A percentile compares a stretch with the other conserved stretches of the same genome.
These are phyloP conservation scores for Platycheirus albimanus DNA, from an alignment of 2,888 invertebrate species.

Conservation along the genomic window DNA sequence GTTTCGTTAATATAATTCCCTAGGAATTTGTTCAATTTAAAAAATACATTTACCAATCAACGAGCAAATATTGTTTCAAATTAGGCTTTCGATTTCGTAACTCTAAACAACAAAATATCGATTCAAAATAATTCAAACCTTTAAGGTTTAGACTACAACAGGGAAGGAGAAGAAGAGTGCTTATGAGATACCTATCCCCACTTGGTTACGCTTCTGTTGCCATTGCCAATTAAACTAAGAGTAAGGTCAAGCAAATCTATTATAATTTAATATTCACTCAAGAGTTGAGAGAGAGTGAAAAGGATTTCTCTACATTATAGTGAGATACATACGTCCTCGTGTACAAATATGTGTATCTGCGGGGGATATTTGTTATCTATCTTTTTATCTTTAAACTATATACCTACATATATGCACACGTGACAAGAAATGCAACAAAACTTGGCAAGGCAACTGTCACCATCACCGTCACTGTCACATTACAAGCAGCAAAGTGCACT, in stretches of 20 bases:
- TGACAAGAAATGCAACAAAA: slow-evolving; percentile 58
- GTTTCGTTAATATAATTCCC: too few species aligned
- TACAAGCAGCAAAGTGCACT: slow-evolving; percentile 29
- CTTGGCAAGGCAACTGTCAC: slow-evolving; percentile 52
- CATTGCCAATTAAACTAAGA: slow-evolving; percentile 55
- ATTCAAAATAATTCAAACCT: too few species aligned
- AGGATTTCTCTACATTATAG: too few species aligned
- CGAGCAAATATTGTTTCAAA: too few species aligned
- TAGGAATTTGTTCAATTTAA: too few species aligned
- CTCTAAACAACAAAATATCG: too few species aligned
- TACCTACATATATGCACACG: too few species aligned
- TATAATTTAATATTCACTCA: slow-evolving; percentile 42
- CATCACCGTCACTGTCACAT: slow-evolving; percentile 16
- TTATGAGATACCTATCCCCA: not conserved
- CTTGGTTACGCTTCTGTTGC: slow-evolving; percentile 5
- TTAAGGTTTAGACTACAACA: too few species aligned
- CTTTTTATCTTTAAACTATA: slow-evolving; percentile 40
- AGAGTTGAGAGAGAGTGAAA: slow-evolving; percentile 16
- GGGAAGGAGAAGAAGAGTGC: not conserved
- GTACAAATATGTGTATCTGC: not conserved
- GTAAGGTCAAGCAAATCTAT: slow-evolving; percentile 55
- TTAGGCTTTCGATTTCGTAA: too few species aligned
- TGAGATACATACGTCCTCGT: not conserved
- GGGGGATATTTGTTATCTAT: slow-evolving; percentile 44
- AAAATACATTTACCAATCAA: too few species aligned